Conservation (phyloP, 2,797 vertebrate species). For the Falco naumanni region DNA sequence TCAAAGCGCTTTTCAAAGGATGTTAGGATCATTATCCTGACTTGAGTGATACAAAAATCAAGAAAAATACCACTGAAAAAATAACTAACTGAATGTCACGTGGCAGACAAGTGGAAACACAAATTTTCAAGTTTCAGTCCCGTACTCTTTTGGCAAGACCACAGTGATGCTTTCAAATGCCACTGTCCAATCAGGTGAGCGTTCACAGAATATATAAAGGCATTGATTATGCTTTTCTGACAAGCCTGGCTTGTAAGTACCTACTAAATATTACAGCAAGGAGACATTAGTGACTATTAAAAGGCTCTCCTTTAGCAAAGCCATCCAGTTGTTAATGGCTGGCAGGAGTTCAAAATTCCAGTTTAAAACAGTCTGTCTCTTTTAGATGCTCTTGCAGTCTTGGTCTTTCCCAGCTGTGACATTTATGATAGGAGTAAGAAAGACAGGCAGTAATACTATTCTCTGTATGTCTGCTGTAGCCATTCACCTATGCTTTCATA, state of each 20-base stretch:
- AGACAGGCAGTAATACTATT: not conserved
- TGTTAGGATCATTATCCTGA: not conserved
- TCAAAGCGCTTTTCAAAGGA: not conserved
- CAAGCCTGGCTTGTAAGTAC: not conserved
- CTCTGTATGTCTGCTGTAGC: not conserved
- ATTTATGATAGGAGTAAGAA: not conserved
- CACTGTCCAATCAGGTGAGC: not conserved
- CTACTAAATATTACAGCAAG: slow-evolving; percentile 51
- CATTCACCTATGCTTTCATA: not conserved
- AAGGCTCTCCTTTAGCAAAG: slow-evolving; percentile 1
- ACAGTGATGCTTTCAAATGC: not conserved
- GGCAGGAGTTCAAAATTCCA: not conserved
- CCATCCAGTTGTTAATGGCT: slow-evolving; percentile 17
- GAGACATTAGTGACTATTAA: slow-evolving; percentile 1
- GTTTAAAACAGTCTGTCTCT: not conserved
- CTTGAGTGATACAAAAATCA: slow-evolving; percentile 1
- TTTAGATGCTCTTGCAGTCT: not conserved
- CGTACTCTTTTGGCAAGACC: not conserved
- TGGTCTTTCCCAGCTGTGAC: not conserved
- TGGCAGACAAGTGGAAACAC: not conserved
- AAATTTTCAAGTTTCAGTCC: not conserved
- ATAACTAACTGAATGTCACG: not conserved
- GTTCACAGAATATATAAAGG: not conserved
- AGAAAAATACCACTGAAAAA: slow-evolving; percentile 18
- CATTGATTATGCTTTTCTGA: not conserved